Percentiles rank a stretch among this genome's conserved stretches.
Conservation (phyloP, 1,140 invertebrate species). For the Paracyclopina nana region DNA sequence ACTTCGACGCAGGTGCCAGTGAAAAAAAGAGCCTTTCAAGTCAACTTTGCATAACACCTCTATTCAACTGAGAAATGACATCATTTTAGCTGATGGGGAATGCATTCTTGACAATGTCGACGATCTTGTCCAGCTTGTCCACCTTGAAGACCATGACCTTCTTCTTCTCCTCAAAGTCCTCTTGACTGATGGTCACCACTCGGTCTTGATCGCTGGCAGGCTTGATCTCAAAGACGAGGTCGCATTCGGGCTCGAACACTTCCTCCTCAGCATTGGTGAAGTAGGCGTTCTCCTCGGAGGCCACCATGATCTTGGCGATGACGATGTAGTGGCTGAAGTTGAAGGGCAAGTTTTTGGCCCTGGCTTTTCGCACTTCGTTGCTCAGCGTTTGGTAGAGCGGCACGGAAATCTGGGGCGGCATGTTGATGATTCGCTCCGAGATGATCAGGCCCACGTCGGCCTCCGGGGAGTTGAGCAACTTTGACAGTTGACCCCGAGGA, state of each 20-base stretch:
- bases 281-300: neutral
- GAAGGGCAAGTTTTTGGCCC: neutral
- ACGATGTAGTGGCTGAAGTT: conserved; percentile 4
- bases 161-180: neutral
- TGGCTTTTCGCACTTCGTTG: conserved; percentile 9
- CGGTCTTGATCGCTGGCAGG: neutral
- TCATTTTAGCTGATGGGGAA: no score
- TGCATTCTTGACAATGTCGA: neutral
- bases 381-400: conserved; percentile 5
- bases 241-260: neutral
- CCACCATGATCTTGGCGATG: neutral
- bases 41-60: no score
- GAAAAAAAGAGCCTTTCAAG: no score
- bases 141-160: no score
- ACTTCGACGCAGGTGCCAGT: no score
- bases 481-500: no score
- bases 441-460: neutral
- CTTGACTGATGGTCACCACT: neutral
- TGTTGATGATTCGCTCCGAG: conserved; percentile 6
- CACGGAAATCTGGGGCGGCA: conserved; percentile 8
- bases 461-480: neutral
- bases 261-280: conserved; percentile 11
- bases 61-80: no score
- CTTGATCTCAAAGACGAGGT: neutral
- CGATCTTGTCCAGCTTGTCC: no score